Base-by-base conservation (phyloP, 2,888 invertebrate species). In the Prosapia bicincta region DNA sequence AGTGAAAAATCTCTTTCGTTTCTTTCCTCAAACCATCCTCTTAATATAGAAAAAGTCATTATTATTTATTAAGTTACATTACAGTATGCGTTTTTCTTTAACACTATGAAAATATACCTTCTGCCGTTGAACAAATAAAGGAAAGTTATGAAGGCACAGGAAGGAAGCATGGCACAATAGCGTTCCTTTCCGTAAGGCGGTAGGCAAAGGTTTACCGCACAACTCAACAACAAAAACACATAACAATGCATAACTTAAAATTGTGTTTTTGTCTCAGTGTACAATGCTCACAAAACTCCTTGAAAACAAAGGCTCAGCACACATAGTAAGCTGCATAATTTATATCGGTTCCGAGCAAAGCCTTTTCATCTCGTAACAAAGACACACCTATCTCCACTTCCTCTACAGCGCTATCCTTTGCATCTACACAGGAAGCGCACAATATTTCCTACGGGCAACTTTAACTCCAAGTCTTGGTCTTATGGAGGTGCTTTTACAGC, bases 331-430 rank as follows among this genome's bases (percentile, higher is more conserved):
- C 69, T 74, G 76, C 76, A 76, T 76, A 76, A 76, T 76, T 76
- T 76, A 76, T 76, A 76, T 76, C 54, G 76, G 76, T 74, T 76
- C 43, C 73, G 76, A 72, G 74, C 67, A 67, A 68, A 73, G 73
- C 73, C 67, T 32, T 66, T 32, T 30, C 32, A 66, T 65, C 32
- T 66, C 73, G 70, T 70, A 76, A 76, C 76, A 76, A 76, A 76
- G 76, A 72, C 71, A 73, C 76, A 38, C 69, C 43, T 43, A 70
- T 43, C 70, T 70, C 24, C 25, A 43, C 54, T 54, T 54, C 54
- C 54, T 54, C 20, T 20, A 1, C 10, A n/a, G 54, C 6, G 54
- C 20, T 54, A 54, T 54, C 54, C 54, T 54, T 54, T 54, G 20
- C 54, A 54, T 54, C 54, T 54, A 3, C 54, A 54, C 10, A 54